A percentile compares a stretch with the other conserved stretches of the same genome.
Evolutionary conservation across 2,888 invertebrate species (phyloP).

Genomic region (Drosophila austrosaltans): DNA sequence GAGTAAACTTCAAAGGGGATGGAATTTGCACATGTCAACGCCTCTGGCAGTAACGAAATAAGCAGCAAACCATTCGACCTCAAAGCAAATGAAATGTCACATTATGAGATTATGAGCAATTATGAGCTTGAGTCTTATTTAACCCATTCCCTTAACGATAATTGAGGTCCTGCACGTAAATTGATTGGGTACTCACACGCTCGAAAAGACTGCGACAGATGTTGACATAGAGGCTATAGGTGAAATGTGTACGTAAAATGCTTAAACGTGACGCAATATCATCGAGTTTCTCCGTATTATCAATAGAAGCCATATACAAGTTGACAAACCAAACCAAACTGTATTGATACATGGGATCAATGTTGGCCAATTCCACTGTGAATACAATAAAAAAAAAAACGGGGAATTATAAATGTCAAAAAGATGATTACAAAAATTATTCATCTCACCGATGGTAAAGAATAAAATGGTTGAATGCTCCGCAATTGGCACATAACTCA

Average conservation of each 20-base stretch:
- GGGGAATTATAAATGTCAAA: neutral
- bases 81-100: conserved; percentile 64
- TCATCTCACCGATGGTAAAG: conserved; percentile 91
- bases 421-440: neutral
- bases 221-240: conserved; percentile 94
- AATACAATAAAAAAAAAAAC: conserved; percentile 43
- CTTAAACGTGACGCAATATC: conserved; percentile 89
- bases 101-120: conserved; percentile 70
- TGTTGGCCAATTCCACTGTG: conserved; percentile 92
- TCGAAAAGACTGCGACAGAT: conserved; percentile 97
- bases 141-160: conserved; percentile 25
- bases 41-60: neutral
- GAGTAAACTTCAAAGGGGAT: no score
- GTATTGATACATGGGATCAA: conserved; percentile 99
- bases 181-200: conserved; percentile 86
- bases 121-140: conserved; percentile 26
- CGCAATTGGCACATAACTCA: conserved; percentile 95
- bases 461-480: conserved; percentile 94
- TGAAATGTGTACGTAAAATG: conserved; percentile 92
- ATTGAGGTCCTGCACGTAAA: conserved; percentile 25
- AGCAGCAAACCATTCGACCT: conserved; percentile 24
- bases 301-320: conserved; percentile 93
- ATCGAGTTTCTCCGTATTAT: conserved; percentile 93
- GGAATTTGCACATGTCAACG: no score
- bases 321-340: conserved; percentile 97